Percentiles rank a stretch among this genome's conserved stretches.
Conservation (phyloP, 1,140 invertebrate genomes). For the Pantala flavescens region DNA sequence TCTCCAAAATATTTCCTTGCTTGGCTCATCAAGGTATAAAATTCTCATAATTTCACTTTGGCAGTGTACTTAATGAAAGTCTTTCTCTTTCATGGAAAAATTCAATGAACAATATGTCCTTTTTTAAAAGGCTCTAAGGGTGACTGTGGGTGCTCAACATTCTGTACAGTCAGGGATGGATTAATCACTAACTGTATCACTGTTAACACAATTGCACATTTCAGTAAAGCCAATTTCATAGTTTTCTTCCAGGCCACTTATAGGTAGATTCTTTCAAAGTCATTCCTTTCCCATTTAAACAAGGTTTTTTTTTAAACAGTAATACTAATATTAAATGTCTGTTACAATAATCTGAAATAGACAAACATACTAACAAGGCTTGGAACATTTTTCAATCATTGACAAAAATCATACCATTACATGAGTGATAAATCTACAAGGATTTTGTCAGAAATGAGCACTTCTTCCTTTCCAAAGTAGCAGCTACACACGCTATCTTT, state of each 20-base stretch:
- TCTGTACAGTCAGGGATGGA: background rate
- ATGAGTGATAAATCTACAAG: background rate
- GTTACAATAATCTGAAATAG: too few species aligned
- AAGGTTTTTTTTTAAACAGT: too few species aligned
- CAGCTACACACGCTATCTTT: background rate
- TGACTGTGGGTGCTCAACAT: background rate
- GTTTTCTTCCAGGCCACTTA: background rate
- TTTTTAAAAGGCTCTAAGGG: background rate
- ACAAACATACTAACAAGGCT: too few species aligned
- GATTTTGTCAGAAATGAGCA: background rate
- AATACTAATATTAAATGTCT: too few species aligned
- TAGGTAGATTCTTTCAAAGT: background rate
- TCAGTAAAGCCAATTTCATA: background rate
- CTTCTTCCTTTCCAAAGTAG: background rate
- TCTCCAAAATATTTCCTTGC: constrained; percentile 1
- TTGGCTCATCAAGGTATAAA: background rate
- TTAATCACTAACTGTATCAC: background rate
- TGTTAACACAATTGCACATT: background rate
- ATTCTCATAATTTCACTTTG: constrained; percentile 8
- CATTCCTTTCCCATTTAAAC: too few species aligned
- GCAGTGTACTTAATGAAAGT: background rate
- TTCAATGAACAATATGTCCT: background rate
- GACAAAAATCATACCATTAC: too few species aligned
- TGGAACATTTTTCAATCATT: too few species aligned
- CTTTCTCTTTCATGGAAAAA: background rate